Conservation (phyloP, 2,113 vertebrate species). For the Calyptommatus sinebrachiatus region DNA sequence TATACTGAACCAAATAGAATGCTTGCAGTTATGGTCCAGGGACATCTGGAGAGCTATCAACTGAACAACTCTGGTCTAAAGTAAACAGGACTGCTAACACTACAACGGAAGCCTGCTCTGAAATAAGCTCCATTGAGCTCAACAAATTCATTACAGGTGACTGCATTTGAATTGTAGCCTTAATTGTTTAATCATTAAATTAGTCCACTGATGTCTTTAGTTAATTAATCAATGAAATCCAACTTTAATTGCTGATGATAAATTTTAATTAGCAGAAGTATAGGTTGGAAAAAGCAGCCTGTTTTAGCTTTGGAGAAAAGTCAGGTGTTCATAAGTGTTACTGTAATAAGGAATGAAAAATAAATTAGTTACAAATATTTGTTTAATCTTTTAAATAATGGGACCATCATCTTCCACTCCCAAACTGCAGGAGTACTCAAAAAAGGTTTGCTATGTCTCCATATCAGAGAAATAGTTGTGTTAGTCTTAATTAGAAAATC, state of each 20-base stretch:
- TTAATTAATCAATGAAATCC: not conserved
- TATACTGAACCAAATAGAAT: no score
- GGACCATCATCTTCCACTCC: not conserved
- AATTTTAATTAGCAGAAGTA: not conserved
- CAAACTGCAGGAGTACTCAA: no score
- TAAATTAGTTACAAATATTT: not conserved
- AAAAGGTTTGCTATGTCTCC: not conserved
- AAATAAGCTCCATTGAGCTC: not conserved
- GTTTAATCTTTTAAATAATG: not conserved
- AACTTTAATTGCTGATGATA: not conserved
- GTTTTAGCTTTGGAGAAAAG: not conserved
- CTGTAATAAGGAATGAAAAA: not conserved
- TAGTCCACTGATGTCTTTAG: not conserved
- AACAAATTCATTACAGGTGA: not conserved
- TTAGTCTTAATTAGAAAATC: no score
- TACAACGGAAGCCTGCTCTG: not conserved
- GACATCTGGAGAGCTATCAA: not conserved
- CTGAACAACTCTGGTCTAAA: not conserved
- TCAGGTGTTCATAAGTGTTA: not conserved
- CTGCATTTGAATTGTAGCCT: not conserved
- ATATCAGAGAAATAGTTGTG: not conserved
- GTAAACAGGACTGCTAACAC: not conserved
- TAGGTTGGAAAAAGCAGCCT: not conserved
- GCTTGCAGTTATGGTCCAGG: no score
- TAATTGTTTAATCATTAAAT: constrained; percentile 6